A percentile compares a stretch with the other conserved stretches of the same genome.
phyloP scores from a whole-genome alignment of 1,140 invertebrate genomes.

The Anthonomus grandis region DNA sequence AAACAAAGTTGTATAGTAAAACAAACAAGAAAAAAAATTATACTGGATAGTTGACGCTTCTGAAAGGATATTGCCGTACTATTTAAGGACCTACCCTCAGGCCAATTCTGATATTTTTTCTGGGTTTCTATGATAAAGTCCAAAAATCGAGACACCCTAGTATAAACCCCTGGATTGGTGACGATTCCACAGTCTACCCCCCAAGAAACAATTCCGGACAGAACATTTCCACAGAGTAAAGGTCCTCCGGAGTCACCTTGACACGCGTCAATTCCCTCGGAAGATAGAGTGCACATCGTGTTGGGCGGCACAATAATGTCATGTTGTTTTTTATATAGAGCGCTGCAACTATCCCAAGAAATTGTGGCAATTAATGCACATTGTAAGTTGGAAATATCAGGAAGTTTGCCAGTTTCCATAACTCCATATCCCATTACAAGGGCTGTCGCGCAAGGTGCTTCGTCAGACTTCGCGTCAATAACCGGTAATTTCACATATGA shows the following conservation, averaged over 20 bases:
- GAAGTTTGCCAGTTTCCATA: background rate
- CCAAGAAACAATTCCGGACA: conserved; percentile 51
- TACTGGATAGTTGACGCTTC: too few species aligned
- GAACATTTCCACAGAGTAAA: conserved; percentile 47
- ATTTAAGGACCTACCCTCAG: too few species aligned
- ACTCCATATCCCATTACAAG: conserved; percentile 21
- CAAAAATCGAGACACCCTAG: conserved; percentile 40
- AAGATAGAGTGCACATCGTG: conserved; percentile 7
- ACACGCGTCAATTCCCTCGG: conserved; percentile 19
- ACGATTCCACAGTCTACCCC: conserved; percentile 48
- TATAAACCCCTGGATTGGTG: conserved; percentile 47
- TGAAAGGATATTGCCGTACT: too few species aligned
- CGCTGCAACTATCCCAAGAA: background rate
- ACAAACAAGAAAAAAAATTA: too few species aligned
- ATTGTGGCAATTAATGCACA: conserved; percentile 8
- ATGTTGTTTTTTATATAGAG: background rate
- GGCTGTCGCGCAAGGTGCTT: background rate
- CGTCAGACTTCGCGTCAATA: too few species aligned
- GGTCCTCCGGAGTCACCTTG: conserved; percentile 56
- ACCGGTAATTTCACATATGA: conserved; percentile 11
- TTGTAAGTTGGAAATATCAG: conserved; percentile 10
- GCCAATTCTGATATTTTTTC: too few species aligned
- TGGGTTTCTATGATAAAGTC: conserved; percentile 39
- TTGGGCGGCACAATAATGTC: background rate
- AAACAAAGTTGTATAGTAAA: too few species aligned